Evolutionary conservation across 2,888 invertebrate genomes (phyloP).

Genomic region (Drosophila infuscata): DNA sequence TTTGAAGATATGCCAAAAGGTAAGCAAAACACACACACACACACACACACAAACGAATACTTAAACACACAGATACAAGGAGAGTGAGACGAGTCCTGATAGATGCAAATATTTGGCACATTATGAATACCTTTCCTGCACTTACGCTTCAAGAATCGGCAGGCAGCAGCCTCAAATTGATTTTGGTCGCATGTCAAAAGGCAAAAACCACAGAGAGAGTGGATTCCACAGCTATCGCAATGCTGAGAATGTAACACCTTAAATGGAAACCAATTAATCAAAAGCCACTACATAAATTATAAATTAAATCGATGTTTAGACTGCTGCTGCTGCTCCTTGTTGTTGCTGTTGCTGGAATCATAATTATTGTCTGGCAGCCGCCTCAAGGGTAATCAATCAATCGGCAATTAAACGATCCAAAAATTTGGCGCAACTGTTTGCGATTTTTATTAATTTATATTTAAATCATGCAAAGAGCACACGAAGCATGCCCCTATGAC

Average conservation of each 20-base stretch:
- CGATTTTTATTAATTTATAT: conserved; percentile 24
- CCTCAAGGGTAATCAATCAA: conserved; percentile 69
- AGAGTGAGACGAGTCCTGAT: conserved; percentile 11
- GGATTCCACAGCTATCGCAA: not conserved
- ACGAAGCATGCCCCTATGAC: conserved; percentile 17
- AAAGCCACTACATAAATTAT: conserved; percentile 75
- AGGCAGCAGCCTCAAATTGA: conserved; percentile 51
- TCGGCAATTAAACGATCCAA: conserved; percentile 55
- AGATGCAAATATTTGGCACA: conserved; percentile 70
- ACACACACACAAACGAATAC: conserved; percentile 22
- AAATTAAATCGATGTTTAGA: conserved; percentile 70
- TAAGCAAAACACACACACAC: conserved; percentile 40
- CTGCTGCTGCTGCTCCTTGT: conserved; percentile 8
- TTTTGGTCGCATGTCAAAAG: conserved; percentile 73
- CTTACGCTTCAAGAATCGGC: conserved; percentile 41
- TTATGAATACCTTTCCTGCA: conserved; percentile 37
- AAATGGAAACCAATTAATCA: conserved; percentile 79
- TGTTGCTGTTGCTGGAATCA: conserved; percentile 15
- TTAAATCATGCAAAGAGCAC: conserved; percentile 3
- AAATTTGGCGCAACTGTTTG: not conserved
- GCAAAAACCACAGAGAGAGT: conserved; percentile 53
- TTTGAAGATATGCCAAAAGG: conserved; percentile 67
- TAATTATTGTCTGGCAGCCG: conserved; percentile 35
- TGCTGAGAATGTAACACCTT: conserved; percentile 37
- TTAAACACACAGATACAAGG: conserved; percentile 16